A percentile compares a stretch with the other conserved stretches of the same genome.
These are phyloP conservation scores for Eupeodes latifasciatus DNA, from an alignment of 2,888 invertebrate species.

Conservation along the genomic window DNA sequence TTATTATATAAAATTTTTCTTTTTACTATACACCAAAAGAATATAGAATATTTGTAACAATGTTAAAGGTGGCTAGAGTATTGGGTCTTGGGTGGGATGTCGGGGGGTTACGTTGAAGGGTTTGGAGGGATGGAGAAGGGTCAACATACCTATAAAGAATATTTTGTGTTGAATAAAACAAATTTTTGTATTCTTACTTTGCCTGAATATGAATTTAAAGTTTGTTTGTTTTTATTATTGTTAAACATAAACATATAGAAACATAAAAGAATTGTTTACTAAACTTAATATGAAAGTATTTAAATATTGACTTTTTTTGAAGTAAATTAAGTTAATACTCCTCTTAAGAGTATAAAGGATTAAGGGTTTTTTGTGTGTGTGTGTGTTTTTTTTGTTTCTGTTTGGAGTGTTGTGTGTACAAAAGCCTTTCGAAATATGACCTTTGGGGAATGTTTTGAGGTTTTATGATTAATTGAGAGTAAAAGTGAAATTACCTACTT, in stretches of 20 bases:
- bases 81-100: neutral
- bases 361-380: neutral
- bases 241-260: neutral
- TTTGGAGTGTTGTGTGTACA: too few species aligned
- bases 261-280: conserved; percentile 13
- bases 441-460: conserved; percentile 29
- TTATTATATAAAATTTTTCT: neutral
- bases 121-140: too few species aligned
- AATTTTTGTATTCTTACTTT: conserved; percentile 2
- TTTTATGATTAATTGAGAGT: conserved; percentile 15
- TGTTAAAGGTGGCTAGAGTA: neutral
- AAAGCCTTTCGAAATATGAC: conserved; percentile 3
- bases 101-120: neutral
- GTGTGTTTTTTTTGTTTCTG: neutral
- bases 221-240: neutral
- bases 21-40: conserved; percentile 6
- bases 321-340: conserved; percentile 19
- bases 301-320: conserved; percentile 8
- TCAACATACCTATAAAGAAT: neutral
- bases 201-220: conserved; percentile 7
- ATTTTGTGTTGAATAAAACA: neutral
- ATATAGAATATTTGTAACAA: conserved; percentile 11
- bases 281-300: conserved; percentile 13
- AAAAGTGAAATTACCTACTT: conserved; percentile 28
- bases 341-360: neutral